Conservation (phyloP, 2,797 vertebrate genomes). For the Argya squamiceps region DNA sequence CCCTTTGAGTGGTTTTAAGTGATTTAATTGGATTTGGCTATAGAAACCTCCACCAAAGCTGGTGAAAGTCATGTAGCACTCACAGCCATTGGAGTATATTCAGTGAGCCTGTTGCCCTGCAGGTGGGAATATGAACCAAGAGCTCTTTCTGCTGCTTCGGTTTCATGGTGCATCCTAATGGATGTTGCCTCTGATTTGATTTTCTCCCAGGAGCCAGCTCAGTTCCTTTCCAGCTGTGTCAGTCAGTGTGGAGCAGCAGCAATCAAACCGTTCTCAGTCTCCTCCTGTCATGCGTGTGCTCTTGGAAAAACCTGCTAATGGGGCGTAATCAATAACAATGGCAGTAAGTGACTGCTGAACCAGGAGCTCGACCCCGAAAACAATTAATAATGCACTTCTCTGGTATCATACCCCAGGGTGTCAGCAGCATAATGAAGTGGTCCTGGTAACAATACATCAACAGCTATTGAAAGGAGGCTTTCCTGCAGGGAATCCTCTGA, state of each 20-base stretch:
- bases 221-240: neutral
- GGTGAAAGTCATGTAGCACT: neutral
- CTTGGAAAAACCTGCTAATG: slow-evolving; percentile 9
- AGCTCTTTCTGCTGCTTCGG: neutral
- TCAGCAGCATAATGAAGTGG: neutral
- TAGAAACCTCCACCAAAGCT: neutral
- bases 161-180: neutral
- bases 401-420: neutral
- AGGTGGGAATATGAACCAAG: slow-evolving; percentile 10
- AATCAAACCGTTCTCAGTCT: neutral
- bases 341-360: slow-evolving; percentile 28
- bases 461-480: neutral
- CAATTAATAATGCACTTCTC: neutral
- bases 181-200: neutral
- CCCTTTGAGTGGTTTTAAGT: neutral
- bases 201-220: neutral
- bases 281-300: neutral
- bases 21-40: neutral
- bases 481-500: neutral
- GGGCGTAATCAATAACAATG: neutral
- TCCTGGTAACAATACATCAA: neutral
- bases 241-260: neutral
- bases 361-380: neutral
- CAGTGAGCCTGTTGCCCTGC: slow-evolving; percentile 21
- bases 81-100: neutral